Percentiles rank a stretch among this genome's conserved stretches.
phyloP scores from a whole-genome alignment of 2,797 vertebrate species.

The Fratercula arctica region DNA sequence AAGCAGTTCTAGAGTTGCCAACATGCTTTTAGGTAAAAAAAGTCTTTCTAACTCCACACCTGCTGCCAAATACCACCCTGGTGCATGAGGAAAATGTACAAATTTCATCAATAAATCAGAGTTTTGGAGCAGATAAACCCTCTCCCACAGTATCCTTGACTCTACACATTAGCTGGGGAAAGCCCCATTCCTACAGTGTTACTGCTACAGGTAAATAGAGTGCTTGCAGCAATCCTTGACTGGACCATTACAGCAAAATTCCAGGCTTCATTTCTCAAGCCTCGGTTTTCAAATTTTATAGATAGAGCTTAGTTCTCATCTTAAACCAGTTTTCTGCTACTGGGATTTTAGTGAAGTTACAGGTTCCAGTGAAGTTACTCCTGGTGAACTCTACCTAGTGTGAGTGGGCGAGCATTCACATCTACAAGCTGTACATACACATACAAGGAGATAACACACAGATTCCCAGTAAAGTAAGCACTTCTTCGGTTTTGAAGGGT shows the following conservation, averaged over 20 bases:
- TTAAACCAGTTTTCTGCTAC: background rate
- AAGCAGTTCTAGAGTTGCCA: background rate
- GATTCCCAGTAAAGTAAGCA: background rate
- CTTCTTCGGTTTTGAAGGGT: background rate
- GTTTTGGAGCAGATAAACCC: background rate
- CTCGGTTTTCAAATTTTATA: background rate
- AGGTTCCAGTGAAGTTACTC: background rate
- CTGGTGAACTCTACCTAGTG: background rate
- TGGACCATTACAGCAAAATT: background rate
- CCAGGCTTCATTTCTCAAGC: background rate
- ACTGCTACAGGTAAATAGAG: background rate
- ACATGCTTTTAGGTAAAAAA: background rate
- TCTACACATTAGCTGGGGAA: background rate
- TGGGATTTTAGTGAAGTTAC: background rate
- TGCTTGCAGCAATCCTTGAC: background rate
- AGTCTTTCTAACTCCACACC: background rate
- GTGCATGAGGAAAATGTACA: background rate
- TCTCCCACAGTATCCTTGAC: background rate
- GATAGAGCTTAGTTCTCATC: background rate
- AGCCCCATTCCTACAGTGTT: background rate
- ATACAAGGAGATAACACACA: background rate
- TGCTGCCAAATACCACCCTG: background rate
- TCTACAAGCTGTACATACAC: background rate
- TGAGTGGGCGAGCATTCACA: background rate
- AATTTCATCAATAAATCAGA: background rate